These are phyloP conservation scores for Taenioides sp. DNA, from an alignment of 2,797 vertebrate genomes.

Conservation along the genomic window DNA sequence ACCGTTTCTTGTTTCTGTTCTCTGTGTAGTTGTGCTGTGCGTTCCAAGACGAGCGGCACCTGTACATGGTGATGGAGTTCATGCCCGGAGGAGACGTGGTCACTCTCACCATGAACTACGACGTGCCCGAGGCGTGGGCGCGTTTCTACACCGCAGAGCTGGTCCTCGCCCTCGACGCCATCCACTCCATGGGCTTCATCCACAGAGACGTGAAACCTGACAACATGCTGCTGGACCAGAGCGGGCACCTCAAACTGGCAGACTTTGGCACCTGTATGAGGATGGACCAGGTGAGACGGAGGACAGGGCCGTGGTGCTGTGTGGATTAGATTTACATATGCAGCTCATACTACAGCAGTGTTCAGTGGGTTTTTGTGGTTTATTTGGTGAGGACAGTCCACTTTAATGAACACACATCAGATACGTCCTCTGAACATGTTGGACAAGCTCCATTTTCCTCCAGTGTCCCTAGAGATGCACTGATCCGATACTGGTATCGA, in stretches of 20 bases:
- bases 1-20: not conserved
- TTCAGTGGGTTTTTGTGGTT: no score
- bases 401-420: no score
- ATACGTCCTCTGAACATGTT: no score
- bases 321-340: no score
- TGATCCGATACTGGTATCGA: no score
- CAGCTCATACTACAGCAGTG: no score
- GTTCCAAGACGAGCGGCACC: conserved; percentile 92
- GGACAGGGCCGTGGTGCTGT: no score
- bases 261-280: conserved; percentile 99
- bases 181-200: conserved; percentile 97
- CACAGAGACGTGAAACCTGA: conserved; percentile 96
- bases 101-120: conserved; percentile 96
- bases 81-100: conserved; percentile 98
- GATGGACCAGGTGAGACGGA: conserved; percentile 89
- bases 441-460: no score
- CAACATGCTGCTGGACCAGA: conserved; percentile 95
- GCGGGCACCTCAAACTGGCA: conserved; percentile 93
- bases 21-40: conserved; percentile 88
- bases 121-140: conserved; percentile 95
- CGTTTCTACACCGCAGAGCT: conserved; percentile 95
- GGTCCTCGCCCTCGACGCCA: conserved; percentile 92
- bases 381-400: no score
- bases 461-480: no score
- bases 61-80: conserved; percentile 99